Evolutionary conservation across 2,113 vertebrate genomes (phyloP).

Genomic region (Maccullochella peelii): DNA sequence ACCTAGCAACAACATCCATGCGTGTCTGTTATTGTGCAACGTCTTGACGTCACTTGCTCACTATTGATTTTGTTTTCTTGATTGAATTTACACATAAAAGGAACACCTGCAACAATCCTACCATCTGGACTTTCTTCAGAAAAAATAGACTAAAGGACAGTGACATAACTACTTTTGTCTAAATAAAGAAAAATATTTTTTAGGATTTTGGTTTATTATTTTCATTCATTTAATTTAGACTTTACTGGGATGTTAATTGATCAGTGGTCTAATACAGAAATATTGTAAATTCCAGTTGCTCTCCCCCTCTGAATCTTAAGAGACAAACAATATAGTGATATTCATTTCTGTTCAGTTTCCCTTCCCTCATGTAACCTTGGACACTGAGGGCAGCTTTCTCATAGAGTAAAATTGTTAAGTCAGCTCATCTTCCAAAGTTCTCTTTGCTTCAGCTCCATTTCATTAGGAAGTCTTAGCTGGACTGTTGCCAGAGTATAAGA

Average conservation of each 20-base stretch:
- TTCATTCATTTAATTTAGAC: background rate
- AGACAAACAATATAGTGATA: constrained; percentile 38
- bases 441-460: constrained; percentile 68
- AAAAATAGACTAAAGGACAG: background rate
- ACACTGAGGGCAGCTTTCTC: constrained; percentile 45
- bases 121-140: background rate
- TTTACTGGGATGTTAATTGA: constrained; percentile 18
- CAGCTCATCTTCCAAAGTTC: constrained; percentile 63
- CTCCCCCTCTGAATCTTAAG: constrained; percentile 28
- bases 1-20: background rate
- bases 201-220: background rate
- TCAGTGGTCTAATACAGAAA: background rate
- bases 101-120: background rate
- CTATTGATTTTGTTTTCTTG: background rate
- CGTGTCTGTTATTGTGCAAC: no score
- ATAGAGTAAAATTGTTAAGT: constrained; percentile 61
- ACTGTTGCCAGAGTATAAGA: constrained; percentile 33
- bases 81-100: background rate
- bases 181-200: no score
- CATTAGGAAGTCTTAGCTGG: constrained; percentile 59
- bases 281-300: background rate
- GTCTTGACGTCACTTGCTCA: background rate
- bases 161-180: background rate
- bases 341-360: constrained; percentile 19
- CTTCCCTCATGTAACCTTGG: constrained; percentile 54